A percentile compares a stretch with the other conserved stretches of the same genome.
phyloP scores from a whole-genome alignment of 2,113 vertebrate genomes.

The Nothocercus julius region DNA sequence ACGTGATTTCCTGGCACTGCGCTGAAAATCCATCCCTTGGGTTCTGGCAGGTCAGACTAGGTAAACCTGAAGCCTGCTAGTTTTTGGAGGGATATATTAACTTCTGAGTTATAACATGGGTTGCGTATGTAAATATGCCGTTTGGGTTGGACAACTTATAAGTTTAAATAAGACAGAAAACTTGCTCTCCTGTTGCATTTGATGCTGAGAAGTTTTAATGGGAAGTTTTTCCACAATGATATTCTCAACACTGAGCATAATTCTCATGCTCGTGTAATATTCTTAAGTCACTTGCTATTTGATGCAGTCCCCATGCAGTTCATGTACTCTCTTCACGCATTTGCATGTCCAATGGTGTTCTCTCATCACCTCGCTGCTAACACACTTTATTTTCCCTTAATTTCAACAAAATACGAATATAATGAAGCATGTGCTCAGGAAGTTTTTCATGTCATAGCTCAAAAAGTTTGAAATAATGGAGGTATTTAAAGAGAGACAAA shows the following conservation, averaged over 20 bases:
- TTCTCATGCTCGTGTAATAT: not conserved
- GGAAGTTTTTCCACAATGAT: not conserved
- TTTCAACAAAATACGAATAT: not conserved
- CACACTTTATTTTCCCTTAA: not conserved
- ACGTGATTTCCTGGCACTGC: not conserved
- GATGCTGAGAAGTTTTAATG: not conserved
- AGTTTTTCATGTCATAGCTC: not conserved
- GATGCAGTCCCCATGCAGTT: not conserved
- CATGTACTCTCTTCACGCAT: not conserved
- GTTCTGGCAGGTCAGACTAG: not conserved
- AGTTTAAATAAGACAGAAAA: not conserved
- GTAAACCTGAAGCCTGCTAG: not conserved
- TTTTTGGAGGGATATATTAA: not conserved
- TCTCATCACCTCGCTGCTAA: not conserved
- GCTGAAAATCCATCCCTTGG: not conserved
- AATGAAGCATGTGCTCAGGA: not conserved
- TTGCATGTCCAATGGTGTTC: not conserved
- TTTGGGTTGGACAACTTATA: not conserved
- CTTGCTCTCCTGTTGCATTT: not conserved
- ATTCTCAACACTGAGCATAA: not conserved
- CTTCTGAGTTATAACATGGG: not conserved
- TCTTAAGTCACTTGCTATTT: not conserved
- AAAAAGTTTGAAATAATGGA: constrained; percentile 16
- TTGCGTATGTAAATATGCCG: not conserved
- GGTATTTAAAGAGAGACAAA: constrained; percentile 38